These are phyloP conservation scores for Drosophila neonasuta DNA, from an alignment of 2,888 invertebrate species.

Conservation along the genomic window DNA sequence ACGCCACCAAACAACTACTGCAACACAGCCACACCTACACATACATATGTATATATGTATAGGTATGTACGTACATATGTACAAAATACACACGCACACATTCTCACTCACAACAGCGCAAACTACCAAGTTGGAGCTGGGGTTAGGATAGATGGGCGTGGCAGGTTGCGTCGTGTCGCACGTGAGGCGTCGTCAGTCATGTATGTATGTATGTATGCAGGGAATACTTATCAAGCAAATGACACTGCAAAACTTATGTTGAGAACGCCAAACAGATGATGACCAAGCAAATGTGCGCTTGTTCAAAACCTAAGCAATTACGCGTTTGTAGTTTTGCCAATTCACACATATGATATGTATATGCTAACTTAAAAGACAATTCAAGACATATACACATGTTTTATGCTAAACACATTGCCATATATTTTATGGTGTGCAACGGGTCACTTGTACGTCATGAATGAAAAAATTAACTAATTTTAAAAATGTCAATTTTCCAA, in stretches of 20 bases:
- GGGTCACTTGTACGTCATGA: no score
- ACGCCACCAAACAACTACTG: conserved; percentile 53
- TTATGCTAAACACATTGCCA: no score
- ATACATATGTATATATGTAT: no score
- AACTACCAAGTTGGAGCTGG: neutral
- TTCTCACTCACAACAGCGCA: neutral
- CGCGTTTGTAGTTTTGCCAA: no score
- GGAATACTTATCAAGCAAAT: conserved; percentile 70
- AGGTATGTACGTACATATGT: no score
- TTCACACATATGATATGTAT: no score
- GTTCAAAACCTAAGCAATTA: neutral
- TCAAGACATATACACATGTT: no score
- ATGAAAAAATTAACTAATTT: no score
- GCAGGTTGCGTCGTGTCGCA: conserved; percentile 54
- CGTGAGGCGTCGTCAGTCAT: conserved; percentile 36
- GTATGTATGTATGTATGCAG: conserved; percentile 9
- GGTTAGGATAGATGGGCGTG: conserved; percentile 48
- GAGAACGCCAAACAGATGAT: conserved; percentile 66
- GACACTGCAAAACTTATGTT: conserved; percentile 70
- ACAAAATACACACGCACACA: neutral
- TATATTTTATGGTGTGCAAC: no score
- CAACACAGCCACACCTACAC: neutral
- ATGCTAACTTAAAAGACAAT: no score
- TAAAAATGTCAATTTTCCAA: no score
- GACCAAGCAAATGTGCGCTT: conserved; percentile 70